Conservation (phyloP, 2,888 invertebrate species). For the Diploptera punctata region DNA sequence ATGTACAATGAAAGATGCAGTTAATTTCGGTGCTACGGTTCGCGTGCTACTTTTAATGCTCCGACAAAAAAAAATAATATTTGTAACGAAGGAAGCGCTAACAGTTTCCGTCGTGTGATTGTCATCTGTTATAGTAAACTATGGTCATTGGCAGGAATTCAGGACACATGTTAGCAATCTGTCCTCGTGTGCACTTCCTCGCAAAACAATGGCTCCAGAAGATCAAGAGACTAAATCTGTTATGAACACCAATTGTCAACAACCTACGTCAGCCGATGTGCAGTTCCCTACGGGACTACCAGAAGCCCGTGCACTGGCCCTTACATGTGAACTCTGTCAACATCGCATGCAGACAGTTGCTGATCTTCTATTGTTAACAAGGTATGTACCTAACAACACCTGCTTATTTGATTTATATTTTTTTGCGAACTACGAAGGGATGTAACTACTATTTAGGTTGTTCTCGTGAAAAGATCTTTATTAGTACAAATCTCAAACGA, state of each 20-base stretch:
- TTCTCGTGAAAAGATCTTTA: no score
- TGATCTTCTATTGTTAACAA: conserved; percentile 51
- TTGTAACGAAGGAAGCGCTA: not conserved
- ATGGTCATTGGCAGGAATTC: conserved; percentile 9
- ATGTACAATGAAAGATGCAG: not conserved
- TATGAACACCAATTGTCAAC: not conserved
- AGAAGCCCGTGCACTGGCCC: conserved; percentile 41
- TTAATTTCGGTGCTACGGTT: conserved; percentile 19
- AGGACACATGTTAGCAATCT: not conserved
- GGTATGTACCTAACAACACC: no score
- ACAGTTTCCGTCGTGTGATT: conserved; percentile 8
- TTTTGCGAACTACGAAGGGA: no score
- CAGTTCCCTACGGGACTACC: not conserved
- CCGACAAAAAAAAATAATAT: not conserved
- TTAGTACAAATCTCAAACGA: no score
- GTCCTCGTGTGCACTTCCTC: not conserved
- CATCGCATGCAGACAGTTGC: conserved; percentile 52
- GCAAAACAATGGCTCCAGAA: conserved; percentile 21
- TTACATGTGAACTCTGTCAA: conserved; percentile 49
- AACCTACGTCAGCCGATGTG: not conserved
- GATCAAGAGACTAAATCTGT: not conserved
- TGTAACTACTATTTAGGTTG: no score
- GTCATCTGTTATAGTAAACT: not conserved
- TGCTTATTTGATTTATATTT: no score
- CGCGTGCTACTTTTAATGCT: conserved; percentile 3